phyloP scores from a whole-genome alignment of 1,140 invertebrate genomes.

The Papilio helenus region DNA sequence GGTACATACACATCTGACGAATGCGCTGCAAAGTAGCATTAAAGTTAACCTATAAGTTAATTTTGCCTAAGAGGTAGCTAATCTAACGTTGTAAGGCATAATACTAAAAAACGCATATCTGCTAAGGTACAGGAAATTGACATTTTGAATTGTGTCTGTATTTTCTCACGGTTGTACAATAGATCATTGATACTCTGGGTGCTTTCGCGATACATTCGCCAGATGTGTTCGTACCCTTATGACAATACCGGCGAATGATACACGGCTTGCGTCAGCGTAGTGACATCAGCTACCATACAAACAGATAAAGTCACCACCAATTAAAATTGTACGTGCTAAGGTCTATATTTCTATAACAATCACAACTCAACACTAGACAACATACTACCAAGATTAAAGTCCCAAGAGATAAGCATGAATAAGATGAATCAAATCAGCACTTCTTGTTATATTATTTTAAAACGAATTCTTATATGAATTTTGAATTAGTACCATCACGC shows the following conservation, averaged over 20 bases:
- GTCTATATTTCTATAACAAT: neutral
- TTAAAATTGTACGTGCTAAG: constrained; percentile 1
- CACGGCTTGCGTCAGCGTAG: constrained; percentile 41
- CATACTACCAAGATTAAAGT: neutral
- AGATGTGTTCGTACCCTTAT: neutral
- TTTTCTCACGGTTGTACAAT: neutral
- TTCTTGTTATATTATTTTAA: neutral
- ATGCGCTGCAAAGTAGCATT: neutral
- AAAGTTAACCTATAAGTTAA: neutral
- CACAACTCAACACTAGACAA: neutral
- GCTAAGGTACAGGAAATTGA: neutral
- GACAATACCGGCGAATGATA: constrained; percentile 36
- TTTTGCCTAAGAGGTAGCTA: neutral
- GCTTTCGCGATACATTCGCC: neutral
- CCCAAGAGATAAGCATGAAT: neutral
- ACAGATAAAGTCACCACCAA: constrained; percentile 23
- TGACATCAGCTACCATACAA: constrained; percentile 39
- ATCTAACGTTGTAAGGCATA: neutral
- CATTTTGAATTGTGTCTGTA: neutral
- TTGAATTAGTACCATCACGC: too few relatives aligned
- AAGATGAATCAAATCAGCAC: neutral
- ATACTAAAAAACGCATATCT: neutral
- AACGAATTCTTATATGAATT: too few relatives aligned
- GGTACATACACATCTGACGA: neutral
- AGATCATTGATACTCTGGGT: too few relatives aligned